Evolutionary conservation across 2,113 vertebrate genomes (phyloP), one percentile per base, ranked within the genome.

Genomic region (Myiozetetes cayanensis): DNA sequence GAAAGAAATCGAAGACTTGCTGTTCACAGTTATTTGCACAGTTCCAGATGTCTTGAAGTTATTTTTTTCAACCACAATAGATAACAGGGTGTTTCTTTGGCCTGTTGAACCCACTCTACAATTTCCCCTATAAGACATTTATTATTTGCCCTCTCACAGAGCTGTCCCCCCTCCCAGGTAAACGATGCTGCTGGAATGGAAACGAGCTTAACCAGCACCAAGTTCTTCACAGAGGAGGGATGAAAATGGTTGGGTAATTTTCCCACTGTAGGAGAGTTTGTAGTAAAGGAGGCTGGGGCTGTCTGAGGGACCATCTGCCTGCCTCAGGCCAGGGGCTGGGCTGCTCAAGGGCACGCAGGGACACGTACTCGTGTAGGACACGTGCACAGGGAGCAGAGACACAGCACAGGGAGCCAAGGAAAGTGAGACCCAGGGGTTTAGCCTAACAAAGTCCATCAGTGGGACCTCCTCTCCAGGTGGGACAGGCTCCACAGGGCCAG

Each of bases 1-100:
- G 85, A 95, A 96, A 93, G 89, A 87, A 97, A 97, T 81, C 25
- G 39, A 97, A 95, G 97, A 95, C 91, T 94, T 94, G 96, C 88
- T 68, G 74, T 90, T 97, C 94, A 66, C 92, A 96, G 94, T 89
- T 82, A 94, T 96, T 96, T 96, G 94, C 94, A 83, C 84, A 90
- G 78, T 81, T 80, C 93, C 95, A 96, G 94, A 93, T 89, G 95
- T 75, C 94, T 93, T 49, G 15, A 43, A 70, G 84, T 87, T 68
- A 62, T 94, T 90, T 96, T 96, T 95, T 94, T 92, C 95, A 67
- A 73, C 73, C 87, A 73, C 94, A 94, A 90, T 37, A 96, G 96
- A 95, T 96, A 95, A 96, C 96, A 23, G 24, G 9, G 41, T 2
- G 8, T 10, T 50, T 23, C 58, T 87, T 37, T 44, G 27, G 16